Evolutionary conservation across 2,888 invertebrate genomes (phyloP).

Genomic region (Dioctria linearis): DNA sequence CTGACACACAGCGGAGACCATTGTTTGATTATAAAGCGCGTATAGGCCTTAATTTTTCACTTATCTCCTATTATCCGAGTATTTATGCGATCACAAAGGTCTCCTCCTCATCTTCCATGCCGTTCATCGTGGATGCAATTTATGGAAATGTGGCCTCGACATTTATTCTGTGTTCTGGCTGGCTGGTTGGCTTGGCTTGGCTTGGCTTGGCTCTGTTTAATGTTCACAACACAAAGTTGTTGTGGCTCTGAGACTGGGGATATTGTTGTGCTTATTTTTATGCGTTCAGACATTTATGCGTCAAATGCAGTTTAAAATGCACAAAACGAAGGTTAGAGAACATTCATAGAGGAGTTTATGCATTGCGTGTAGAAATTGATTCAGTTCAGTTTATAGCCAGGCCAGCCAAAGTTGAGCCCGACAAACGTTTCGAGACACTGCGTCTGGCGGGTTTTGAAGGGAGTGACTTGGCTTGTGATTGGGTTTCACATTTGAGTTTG

Average conservation of each 20-base stretch:
- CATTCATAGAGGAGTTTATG: constrained; percentile 1
- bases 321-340: constrained; percentile 21
- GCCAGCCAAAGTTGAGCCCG: background rate
- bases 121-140: constrained; percentile 39
- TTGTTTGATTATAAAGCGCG: constrained; percentile 49
- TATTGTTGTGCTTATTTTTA: constrained; percentile 27
- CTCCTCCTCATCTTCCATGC: constrained; percentile 38
- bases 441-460: constrained; percentile 28
- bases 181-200: background rate
- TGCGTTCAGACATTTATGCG: constrained; percentile 26
- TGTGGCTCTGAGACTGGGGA: background rate
- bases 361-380: constrained; percentile 17
- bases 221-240: too few species aligned
- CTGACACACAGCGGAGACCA: constrained; percentile 29
- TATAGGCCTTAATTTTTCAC: constrained; percentile 53
- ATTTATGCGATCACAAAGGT: constrained; percentile 30
- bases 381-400: constrained; percentile 2
- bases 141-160: constrained; percentile 50
- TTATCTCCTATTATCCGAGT: constrained; percentile 50
- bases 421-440: constrained; percentile 19
- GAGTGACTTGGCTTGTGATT: background rate
- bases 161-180: constrained; percentile 40
- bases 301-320: constrained; percentile 42
- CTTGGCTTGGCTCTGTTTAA: too few species aligned
- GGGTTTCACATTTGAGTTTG: background rate